phyloP scores from a whole-genome alignment of 2,113 vertebrate genomes.

The Upupa epops region DNA sequence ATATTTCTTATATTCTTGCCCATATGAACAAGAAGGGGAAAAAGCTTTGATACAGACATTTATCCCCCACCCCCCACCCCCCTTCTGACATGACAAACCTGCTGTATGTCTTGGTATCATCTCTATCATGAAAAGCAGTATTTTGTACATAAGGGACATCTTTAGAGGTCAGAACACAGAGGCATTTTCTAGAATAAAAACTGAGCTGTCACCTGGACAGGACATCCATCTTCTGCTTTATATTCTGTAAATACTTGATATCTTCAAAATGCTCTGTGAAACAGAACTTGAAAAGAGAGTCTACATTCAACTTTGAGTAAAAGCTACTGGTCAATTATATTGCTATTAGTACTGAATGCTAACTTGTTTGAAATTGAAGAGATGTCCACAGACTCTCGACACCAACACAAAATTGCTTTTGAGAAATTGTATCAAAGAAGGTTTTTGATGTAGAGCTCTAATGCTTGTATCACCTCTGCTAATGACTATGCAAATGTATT shows the following conservation, averaged over 20 bases:
- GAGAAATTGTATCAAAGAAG: neutral
- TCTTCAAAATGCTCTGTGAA: neutral
- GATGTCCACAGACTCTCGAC: neutral
- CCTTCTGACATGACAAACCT: neutral
- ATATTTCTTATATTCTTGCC: neutral
- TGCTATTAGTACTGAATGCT: neutral
- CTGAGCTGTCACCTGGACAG: neutral
- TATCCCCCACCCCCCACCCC: too few relatives aligned
- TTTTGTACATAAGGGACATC: neutral
- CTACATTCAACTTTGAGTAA: neutral
- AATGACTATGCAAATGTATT: neutral
- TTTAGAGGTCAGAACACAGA: neutral
- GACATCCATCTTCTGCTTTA: neutral
- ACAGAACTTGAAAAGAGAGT: neutral
- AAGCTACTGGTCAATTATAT: neutral
- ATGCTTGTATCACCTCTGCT: neutral
- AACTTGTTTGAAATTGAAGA: neutral
- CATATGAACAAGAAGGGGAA: neutral
- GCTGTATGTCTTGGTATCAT: neutral
- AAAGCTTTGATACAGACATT: too few relatives aligned
- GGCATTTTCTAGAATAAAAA: neutral
- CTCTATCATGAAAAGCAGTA: neutral
- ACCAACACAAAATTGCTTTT: neutral
- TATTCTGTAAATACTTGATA: neutral
- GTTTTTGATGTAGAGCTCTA: neutral